Percentiles rank a stretch among this genome's conserved stretches.
These are phyloP conservation scores for Pampus argenteus DNA, from an alignment of 2,797 vertebrate genomes.

Conservation along the genomic window DNA sequence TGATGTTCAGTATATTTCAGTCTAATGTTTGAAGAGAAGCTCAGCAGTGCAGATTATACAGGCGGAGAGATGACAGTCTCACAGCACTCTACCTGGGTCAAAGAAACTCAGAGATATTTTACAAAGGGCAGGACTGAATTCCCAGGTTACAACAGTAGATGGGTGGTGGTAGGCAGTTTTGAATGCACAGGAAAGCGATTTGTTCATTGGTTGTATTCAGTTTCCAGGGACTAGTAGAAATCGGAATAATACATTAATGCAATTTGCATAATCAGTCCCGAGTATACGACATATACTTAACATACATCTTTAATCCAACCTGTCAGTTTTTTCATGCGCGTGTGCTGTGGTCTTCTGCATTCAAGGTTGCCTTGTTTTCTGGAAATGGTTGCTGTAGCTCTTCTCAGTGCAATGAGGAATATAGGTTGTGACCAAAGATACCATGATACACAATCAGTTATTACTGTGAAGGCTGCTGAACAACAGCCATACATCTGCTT, in stretches of 20 bases:
- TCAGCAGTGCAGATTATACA: constrained; percentile 30
- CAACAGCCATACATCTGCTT: constrained; percentile 74
- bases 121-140: neutral
- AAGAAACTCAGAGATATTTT: constrained; percentile 21
- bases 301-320: neutral
- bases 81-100: constrained; percentile 32
- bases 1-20: constrained; percentile 24
- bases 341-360: constrained; percentile 62
- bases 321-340: neutral
- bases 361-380: constrained; percentile 93
- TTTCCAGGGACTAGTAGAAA: neutral
- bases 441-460: constrained; percentile 58
- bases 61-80: constrained; percentile 15
- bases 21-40: constrained; percentile 29
- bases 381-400: constrained; percentile 95
- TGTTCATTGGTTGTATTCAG: neutral
- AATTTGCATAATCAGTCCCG: neutral
- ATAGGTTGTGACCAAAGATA: constrained; percentile 75
- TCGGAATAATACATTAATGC: neutral
- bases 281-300: neutral
- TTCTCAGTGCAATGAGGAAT: constrained; percentile 94
- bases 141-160: neutral
- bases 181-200: neutral
- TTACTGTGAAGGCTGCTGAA: constrained; percentile 71
- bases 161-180: neutral